Evolutionary conservation across 35 echinoderm and acorn worm genomes (phyloP), one percentile per base, ranked within the genome.

Genomic region (Stichopus chloronotus): DNA sequence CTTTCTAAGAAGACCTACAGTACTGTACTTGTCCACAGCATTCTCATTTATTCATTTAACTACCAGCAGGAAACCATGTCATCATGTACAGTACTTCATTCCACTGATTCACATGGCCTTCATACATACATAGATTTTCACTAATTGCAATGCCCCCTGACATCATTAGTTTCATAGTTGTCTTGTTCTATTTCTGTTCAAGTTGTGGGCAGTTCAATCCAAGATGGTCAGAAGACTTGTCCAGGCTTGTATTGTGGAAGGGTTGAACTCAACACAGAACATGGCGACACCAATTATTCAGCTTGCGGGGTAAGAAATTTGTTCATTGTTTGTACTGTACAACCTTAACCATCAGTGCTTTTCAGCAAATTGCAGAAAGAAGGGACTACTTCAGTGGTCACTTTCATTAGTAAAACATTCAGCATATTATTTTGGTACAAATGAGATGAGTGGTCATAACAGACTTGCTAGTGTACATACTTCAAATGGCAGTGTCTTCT

Each of bases 241-340:
- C 97, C 97, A 10, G 97, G 97, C 13, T 83, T 94, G 13, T 98
- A 96, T 91, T 98, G 97, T 88, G 97, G 97, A 20, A 79, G 97
- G 52, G 78, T 55, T 59, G 65, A 20, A 14, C 76, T 92, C 17
- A n/a, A 80, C 52, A 63, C 63, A 52, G 91, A 92, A 56, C 52
- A 78, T 63, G 58, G 54, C 22, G 53, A 14, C 17, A 30, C 82
- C 23, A 95, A 94, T 87, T 96, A 94, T 78, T 93, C 90, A 65
- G 55, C 78, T 52, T 98, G 97, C 92, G 93, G 93, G 61, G 97
- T 98, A 92, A 96, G 94, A 77, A 58, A 85, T 8, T 17, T 77
- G 4, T 52, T 88, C 60, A 59, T 19, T 88, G 13, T 22, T 7
- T 78, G 19, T 91, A 25, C 59, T 79, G 65, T 94, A 17, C 61